phyloP scores from a whole-genome alignment of 2,113 vertebrate genomes.

The Myotis lucifugus region DNA sequence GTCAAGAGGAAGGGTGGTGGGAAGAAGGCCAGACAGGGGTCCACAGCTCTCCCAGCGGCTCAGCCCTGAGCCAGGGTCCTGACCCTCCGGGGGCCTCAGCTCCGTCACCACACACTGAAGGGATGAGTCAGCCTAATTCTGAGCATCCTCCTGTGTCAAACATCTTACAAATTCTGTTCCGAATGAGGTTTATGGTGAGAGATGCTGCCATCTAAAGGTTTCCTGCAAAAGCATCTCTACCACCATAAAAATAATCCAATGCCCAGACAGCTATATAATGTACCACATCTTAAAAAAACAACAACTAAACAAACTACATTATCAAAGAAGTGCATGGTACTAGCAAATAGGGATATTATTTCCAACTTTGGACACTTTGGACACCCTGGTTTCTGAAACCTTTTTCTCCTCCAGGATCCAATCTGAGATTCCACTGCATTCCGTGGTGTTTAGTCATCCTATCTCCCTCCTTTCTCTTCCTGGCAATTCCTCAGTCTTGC shows the following conservation, averaged over 20 bases:
- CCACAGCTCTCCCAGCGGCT: background rate
- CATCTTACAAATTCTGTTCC: background rate
- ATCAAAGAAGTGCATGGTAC: background rate
- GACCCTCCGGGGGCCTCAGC: background rate
- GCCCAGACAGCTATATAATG: background rate
- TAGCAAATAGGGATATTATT: background rate
- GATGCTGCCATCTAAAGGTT: conserved; percentile 79
- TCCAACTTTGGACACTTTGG: conserved; percentile 38
- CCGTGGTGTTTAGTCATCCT: background rate
- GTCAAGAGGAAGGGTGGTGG: background rate
- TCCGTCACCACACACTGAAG: background rate
- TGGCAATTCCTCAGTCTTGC: background rate
- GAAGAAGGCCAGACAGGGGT: background rate
- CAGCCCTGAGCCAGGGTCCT: background rate
- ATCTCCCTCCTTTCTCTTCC: background rate
- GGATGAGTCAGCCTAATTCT: background rate
- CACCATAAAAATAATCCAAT: background rate
- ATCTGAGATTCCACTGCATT: background rate
- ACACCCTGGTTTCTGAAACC: conserved; percentile 20
- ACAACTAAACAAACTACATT: background rate
- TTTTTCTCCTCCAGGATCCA: background rate
- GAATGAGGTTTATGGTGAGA: conserved; percentile 37
- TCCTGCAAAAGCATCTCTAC: background rate
- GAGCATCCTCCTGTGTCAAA: background rate
- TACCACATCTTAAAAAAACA: background rate